phyloP scores from a whole-genome alignment of 2,888 invertebrate species.

The Lithophane socia region DNA sequence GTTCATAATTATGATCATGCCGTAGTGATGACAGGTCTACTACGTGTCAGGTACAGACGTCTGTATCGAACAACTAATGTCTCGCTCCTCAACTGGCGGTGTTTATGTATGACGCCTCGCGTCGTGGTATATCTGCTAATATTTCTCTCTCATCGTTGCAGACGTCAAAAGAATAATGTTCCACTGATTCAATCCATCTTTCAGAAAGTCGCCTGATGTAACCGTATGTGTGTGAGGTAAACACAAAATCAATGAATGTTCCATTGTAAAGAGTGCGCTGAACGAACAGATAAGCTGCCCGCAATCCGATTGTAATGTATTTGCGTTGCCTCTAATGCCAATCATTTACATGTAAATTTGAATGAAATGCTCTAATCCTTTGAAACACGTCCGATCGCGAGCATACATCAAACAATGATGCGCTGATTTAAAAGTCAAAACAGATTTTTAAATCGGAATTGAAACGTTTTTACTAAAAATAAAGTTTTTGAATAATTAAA shows the following conservation, averaged over 20 bases:
- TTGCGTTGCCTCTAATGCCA: slow-evolving; percentile 15
- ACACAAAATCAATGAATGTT: background rate
- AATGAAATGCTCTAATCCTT: slow-evolving; percentile 29
- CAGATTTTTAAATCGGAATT: background rate
- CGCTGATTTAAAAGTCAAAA: slow-evolving; percentile 25
- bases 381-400: slow-evolving; percentile 2
- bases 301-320: slow-evolving; percentile 4
- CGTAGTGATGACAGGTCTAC: background rate
- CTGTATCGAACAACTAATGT: background rate
- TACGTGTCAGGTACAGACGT: background rate
- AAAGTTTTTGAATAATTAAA: background rate
- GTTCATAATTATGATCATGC: background rate
- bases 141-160: background rate
- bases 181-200: background rate
- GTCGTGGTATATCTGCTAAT: background rate
- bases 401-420: background rate
- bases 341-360: slow-evolving; percentile 3
- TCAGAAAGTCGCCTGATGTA: background rate
- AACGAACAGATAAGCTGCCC: background rate
- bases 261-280: background rate
- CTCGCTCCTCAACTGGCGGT: background rate
- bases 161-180: background rate
- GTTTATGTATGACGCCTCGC: background rate
- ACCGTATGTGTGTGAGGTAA: background rate
- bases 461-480: slow-evolving; percentile 2